Evolutionary conservation across 2,113 vertebrate genomes (phyloP), one percentile per base, ranked within the genome.

Genomic region (Myotis lucifugus): DNA sequence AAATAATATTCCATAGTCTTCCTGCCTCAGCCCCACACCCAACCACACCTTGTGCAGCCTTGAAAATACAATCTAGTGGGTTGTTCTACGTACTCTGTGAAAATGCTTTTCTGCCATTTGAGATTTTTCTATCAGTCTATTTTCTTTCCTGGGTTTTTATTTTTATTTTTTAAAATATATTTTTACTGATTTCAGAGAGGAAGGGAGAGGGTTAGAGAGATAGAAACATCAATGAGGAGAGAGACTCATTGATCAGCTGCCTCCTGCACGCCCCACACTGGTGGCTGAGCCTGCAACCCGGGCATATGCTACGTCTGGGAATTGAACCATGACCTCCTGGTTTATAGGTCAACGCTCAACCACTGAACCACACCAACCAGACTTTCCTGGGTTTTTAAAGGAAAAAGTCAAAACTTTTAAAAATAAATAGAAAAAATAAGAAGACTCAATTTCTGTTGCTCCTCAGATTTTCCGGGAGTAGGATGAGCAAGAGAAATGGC

Each of bases 391-490:
- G 11, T 61, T 37, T 92, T 95, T 70, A 85, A 83, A 90, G 94
- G 37, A 81, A 89, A 85, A 9, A 78, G 73, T 78, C n/a, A 52
- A 15, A 59, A 19, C 59, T 72, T 23, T 52, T 25, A 59, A 69
- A 66, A 85, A n/a, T 17, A 90, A 54, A 56, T 32, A 15, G 32
- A n/a, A 67, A 61, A 76, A 82, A 19, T 32, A 23, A 52, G 50
- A 70, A 78, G 21, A 27, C 13, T 40, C 59, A 61, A 69, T 29
- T 67, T 9, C 21, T 61, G 19, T 25, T 69, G 15, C 50, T 66
- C 46, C 32, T 91, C 8, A 29, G 6, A 90, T 88, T 94, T 96
- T 77, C 54, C 88, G 72, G 27, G 32, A 91, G 25, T 79, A 88
- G 21, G 14, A 25, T 61, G 59, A 91, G 25, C 76, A 92, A 92